A percentile compares a stretch with the other conserved stretches of the same genome.
phyloP scores from a whole-genome alignment of 2,113 vertebrate genomes.

The Rhinopomastus cyanomelas region DNA sequence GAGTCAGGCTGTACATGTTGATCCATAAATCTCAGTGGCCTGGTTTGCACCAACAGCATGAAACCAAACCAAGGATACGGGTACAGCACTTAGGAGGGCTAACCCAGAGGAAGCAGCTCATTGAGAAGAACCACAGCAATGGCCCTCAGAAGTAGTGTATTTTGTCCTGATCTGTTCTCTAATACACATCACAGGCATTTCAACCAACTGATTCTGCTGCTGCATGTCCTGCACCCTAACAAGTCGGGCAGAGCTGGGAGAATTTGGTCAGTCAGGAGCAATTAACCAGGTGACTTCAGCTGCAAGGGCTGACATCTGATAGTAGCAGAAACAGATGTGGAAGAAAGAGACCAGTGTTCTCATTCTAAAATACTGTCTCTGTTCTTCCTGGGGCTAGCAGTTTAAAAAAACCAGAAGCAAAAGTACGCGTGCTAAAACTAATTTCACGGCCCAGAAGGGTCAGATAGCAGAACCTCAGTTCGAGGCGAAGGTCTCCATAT shows the following conservation, averaged over 20 bases:
- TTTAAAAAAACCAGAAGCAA: slow-evolving; percentile 30
- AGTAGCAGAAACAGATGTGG: slow-evolving; percentile 29
- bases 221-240: background rate
- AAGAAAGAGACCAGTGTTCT: slow-evolving; percentile 45
- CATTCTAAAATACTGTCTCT: slow-evolving; percentile 3
- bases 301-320: slow-evolving; percentile 21
- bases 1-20: background rate
- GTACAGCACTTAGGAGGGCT: background rate
- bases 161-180: background rate
- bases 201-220: background rate
- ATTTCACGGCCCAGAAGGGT: slow-evolving; percentile 51
- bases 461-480: background rate
- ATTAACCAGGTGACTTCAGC: slow-evolving; percentile 64
- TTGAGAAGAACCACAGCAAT: background rate
- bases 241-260: background rate
- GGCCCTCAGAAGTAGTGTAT: background rate
- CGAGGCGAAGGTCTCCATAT: background rate
- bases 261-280: background rate
- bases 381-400: background rate
- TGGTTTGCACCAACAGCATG: background rate
- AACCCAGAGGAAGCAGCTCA: background rate
- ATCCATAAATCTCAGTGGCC: background rate
- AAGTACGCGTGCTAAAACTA: slow-evolving; percentile 19
- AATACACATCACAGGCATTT: background rate
- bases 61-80: slow-evolving; percentile 19